Percentiles rank a stretch among this genome's conserved stretches.
phyloP scores from a whole-genome alignment of 1,140 invertebrate genomes.

The Dufourea novaeangliae region DNA sequence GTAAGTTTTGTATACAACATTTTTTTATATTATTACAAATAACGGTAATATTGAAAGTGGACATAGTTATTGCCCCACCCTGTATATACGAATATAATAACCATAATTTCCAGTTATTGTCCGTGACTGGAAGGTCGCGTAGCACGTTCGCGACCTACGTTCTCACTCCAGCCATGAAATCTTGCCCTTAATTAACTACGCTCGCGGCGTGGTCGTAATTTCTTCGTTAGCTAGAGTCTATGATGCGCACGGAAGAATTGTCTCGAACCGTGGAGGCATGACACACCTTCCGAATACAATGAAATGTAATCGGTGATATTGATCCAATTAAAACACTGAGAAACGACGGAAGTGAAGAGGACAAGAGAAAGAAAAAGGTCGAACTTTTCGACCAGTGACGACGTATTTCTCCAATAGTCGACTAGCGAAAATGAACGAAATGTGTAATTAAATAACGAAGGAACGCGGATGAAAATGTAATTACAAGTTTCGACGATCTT shows the following conservation, averaged over 20 bases:
- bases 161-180: not conserved
- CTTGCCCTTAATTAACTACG: not conserved
- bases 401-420: not conserved
- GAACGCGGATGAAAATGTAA: not conserved
- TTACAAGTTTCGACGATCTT: not conserved
- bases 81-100: slow-evolving; percentile 13
- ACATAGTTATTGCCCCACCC: too few species aligned
- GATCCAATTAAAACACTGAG: too few species aligned
- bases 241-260: too few species aligned
- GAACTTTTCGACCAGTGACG: not conserved
- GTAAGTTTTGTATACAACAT: too few species aligned
- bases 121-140: not conserved
- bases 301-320: too few species aligned
- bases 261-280: too few species aligned
- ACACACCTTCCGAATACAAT: too few species aligned
- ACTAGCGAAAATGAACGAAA: not conserved
- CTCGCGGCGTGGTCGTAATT: not conserved
- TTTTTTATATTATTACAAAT: too few species aligned
- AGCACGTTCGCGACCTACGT: not conserved
- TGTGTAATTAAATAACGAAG: not conserved
- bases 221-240: not conserved
- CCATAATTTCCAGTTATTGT: slow-evolving; percentile 10
- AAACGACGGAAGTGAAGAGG: not conserved
- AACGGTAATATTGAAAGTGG: too few species aligned
- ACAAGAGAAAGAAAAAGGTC: not conserved